Percentiles rank a stretch among this genome's conserved stretches.
phyloP scores from a whole-genome alignment of 2,113 vertebrate species.

The Indri indri region DNA sequence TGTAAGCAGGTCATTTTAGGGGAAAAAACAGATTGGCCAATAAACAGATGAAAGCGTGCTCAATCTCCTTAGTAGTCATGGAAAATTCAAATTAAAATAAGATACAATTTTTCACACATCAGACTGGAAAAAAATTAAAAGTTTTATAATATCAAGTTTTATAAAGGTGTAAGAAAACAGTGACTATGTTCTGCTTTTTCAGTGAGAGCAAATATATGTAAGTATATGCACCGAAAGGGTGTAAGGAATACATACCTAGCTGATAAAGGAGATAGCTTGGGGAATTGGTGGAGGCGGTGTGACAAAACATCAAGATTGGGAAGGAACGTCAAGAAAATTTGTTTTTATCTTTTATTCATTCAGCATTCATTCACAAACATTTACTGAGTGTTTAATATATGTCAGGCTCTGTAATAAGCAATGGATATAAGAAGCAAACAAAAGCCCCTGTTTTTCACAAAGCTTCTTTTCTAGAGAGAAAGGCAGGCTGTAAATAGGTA shows the following conservation, averaged over 20 bases:
- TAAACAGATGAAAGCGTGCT: not conserved
- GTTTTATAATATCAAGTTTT: not conserved
- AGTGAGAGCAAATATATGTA: not conserved
- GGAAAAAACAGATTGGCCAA: not conserved
- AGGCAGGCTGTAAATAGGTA: not conserved
- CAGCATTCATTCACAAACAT: not conserved
- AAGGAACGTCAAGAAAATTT: not conserved
- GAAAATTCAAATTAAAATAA: constrained; percentile 15
- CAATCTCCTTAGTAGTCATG: not conserved
- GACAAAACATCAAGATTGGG: not conserved
- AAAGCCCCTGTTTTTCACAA: not conserved
- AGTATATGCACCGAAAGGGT: not conserved
- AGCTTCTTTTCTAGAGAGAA: not conserved
- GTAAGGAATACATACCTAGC: not conserved
- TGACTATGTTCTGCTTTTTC: not conserved
- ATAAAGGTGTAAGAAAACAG: not conserved
- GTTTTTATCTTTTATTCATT: not conserved
- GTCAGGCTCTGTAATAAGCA: not conserved
- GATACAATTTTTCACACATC: not conserved
- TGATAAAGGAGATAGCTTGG: not conserved
- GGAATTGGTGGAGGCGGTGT: not conserved
- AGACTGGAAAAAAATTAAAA: not conserved
- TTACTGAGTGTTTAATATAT: not conserved
- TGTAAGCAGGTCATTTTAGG: not conserved
- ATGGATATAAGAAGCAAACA: not conserved